These are phyloP conservation scores for Tinamus guttatus DNA, from an alignment of 2,113 vertebrate genomes.

Conservation along the genomic window DNA sequence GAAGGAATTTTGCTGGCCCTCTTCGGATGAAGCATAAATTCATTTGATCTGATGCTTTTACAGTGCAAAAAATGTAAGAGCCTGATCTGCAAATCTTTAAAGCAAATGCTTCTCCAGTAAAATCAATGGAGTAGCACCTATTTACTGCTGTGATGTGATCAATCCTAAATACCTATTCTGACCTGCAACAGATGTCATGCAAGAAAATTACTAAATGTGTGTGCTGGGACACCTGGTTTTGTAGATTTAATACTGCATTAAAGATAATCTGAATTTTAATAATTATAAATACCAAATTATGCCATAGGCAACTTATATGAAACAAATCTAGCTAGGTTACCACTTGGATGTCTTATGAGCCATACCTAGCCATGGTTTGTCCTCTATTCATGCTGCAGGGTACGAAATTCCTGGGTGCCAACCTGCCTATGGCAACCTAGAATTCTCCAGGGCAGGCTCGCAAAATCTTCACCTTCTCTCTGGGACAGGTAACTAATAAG, in stretches of 20 bases:
- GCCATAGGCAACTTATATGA: neutral
- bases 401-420: constrained; percentile 86
- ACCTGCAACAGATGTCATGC: neutral
- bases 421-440: constrained; percentile 83
- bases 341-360: constrained; percentile 54
- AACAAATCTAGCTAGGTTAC: constrained; percentile 13
- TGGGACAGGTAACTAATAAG: constrained; percentile 85
- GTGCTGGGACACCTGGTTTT: neutral
- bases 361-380: constrained; percentile 81
- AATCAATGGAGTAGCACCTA: neutral
- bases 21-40: neutral
- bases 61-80: neutral
- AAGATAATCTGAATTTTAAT: neutral
- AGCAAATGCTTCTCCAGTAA: neutral
- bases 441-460: constrained; percentile 84
- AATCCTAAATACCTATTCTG: neutral
- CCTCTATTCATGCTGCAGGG: constrained; percentile 84
- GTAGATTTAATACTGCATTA: constrained; percentile 2
- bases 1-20: constrained; percentile 59
- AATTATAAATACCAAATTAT: constrained; percentile 36
- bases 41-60: neutral
- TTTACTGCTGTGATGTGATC: neutral
- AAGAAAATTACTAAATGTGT: neutral
- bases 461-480: constrained; percentile 84
- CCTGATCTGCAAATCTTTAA: neutral